A percentile compares a stretch with the other conserved stretches of the same genome.
phyloP scores from a whole-genome alignment of 1,140 invertebrate species.

The Magallana gigas region DNA sequence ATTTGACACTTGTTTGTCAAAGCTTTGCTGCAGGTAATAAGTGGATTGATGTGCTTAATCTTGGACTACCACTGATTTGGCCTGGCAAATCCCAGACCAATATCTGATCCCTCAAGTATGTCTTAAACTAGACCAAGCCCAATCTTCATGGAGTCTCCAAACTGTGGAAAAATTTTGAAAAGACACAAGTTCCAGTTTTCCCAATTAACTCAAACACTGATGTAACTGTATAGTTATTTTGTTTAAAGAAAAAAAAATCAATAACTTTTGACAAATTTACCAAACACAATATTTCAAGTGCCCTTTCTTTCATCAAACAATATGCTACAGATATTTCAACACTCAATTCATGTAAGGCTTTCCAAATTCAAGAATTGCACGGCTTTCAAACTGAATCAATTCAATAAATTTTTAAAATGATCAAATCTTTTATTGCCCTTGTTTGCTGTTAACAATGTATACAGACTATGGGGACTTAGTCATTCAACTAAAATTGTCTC shows the following conservation, averaged over 20 bases:
- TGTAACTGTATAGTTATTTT: no score
- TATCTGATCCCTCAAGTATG: slow-evolving; percentile 23
- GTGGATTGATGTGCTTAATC: slow-evolving; percentile 33
- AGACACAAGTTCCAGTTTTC: no score
- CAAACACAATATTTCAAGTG: background rate
- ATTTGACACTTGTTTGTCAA: slow-evolving; percentile 23
- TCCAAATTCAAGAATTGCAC: background rate
- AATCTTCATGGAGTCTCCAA: background rate
- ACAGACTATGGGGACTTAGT: background rate
- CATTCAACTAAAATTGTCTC: background rate
- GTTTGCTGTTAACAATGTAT: background rate
- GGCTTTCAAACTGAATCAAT: background rate
- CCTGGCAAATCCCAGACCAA: slow-evolving; percentile 25
- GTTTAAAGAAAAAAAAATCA: background rate
- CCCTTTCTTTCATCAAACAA: background rate
- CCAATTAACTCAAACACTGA: no score
- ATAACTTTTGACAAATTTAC: background rate
- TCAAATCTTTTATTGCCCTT: background rate
- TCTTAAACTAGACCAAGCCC: background rate
- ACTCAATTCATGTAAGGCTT: background rate
- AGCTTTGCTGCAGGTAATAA: slow-evolving; percentile 35
- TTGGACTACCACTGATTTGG: slow-evolving; percentile 30
- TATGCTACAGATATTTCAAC: background rate
- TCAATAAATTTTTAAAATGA: background rate
- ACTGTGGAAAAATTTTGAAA: no score